Conservation (phyloP, 2,113 vertebrate species). For the Gobiocypris rarus region DNA sequence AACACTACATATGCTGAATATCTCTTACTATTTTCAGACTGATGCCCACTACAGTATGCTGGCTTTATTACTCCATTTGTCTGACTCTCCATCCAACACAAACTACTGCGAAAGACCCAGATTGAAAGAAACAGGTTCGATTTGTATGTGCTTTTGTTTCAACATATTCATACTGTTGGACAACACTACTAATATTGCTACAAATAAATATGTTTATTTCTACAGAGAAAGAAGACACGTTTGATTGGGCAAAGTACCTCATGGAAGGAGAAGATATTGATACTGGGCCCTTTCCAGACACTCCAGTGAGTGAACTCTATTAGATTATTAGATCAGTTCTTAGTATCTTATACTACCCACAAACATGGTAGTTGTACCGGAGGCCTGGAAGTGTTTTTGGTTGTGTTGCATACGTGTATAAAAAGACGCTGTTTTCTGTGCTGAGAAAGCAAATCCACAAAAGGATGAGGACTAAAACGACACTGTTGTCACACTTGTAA, state of each 20-base stretch:
- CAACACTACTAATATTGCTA: not conserved
- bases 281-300: slow-evolving; percentile 79
- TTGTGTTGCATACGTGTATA: no score
- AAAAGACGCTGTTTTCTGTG: no score
- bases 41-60: slow-evolving; percentile 86
- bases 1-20: not conserved
- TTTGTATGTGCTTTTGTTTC: not conserved
- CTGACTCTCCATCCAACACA: slow-evolving; percentile 91
- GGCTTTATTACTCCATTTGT: slow-evolving; percentile 87
- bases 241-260: slow-evolving; percentile 94
- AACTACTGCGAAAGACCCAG: slow-evolving; percentile 87
- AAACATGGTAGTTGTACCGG: no score
- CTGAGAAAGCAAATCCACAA: no score
- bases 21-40: slow-evolving; percentile 64
- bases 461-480: no score
- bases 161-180: not conserved
- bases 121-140: slow-evolving; percentile 72
- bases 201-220: not conserved
- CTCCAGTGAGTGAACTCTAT: slow-evolving; percentile 84
- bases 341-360: not conserved
- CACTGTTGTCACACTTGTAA: no score
- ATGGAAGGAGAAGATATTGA: slow-evolving; percentile 92
- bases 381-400: no score
- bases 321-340: not conserved
- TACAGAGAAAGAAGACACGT: slow-evolving; percentile 85